Conservation (phyloP, 2,113 vertebrate genomes). For the Lepus europaeus region DNA sequence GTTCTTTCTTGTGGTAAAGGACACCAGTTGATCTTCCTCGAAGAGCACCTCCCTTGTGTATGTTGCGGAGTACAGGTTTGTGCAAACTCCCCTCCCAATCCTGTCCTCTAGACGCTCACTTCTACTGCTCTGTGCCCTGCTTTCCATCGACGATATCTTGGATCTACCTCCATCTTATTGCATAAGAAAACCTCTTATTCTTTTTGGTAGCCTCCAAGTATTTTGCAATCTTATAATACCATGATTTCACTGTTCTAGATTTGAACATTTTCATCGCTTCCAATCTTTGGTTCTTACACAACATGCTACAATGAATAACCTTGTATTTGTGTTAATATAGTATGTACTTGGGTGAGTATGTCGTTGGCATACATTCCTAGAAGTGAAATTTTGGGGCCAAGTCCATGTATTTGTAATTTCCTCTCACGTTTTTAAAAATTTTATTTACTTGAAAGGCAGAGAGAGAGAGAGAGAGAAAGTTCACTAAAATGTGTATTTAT, state of each 20-base stretch:
- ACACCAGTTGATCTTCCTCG: not conserved
- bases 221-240: not conserved
- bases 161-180: not conserved
- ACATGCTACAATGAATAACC: not conserved
- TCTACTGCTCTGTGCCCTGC: not conserved
- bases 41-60: not conserved
- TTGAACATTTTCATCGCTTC: not conserved
- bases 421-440: not conserved
- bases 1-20: not conserved
- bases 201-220: not conserved
- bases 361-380: slow-evolving; percentile 4
- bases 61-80: not conserved
- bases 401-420: slow-evolving; percentile 19
- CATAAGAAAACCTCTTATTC: not conserved
- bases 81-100: not conserved
- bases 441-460: slow-evolving; percentile 16
- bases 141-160: not conserved
- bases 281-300: not conserved
- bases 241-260: not conserved
- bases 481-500: no score
- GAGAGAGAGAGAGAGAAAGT: slow-evolving; percentile 27
- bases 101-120: not conserved
- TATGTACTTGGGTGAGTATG: not conserved
- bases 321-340: not conserved
- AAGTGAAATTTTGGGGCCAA: not conserved